phyloP scores from a whole-genome alignment of 1,140 invertebrate species.

The Lutraria rhynchaena region DNA sequence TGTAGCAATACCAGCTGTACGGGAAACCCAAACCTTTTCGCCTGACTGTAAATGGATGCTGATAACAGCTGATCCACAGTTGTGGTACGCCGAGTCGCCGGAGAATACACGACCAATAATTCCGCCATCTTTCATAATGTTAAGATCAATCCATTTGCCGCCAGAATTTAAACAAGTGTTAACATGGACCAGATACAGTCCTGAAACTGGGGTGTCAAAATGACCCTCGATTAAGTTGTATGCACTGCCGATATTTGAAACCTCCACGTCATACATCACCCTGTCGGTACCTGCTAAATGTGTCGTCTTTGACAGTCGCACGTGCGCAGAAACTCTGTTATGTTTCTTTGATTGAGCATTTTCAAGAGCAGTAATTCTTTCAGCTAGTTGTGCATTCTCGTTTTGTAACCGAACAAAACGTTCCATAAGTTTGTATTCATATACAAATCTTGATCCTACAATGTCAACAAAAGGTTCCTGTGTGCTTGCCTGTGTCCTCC shows the following conservation, averaged over 20 bases:
- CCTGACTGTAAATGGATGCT: not conserved
- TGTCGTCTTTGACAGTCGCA: not conserved
- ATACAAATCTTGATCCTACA: constrained; percentile 30
- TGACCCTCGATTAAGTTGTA: not conserved
- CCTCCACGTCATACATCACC: constrained; percentile 15
- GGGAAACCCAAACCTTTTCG: not conserved
- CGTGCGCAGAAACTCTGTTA: not conserved
- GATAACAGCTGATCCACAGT: not conserved
- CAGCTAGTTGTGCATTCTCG: not conserved
- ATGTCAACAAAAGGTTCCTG: not conserved
- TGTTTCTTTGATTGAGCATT: not conserved
- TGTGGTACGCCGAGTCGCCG: not conserved
- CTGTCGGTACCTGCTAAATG: not conserved
- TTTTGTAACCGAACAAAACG: not conserved
- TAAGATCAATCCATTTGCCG: constrained; percentile 3
- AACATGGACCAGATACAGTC: not conserved
- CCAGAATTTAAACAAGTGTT: not conserved
- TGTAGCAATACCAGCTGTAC: not conserved
- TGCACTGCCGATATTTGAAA: constrained; percentile 7
- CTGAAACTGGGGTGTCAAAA: not conserved
- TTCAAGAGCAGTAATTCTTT: not conserved
- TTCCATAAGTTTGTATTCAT: constrained; percentile 16
- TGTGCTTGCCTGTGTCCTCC: not conserved
- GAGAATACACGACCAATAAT: constrained; percentile 7
- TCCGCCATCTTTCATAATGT: constrained; percentile 1